Evolutionary conservation across 2,113 vertebrate species (phyloP), one percentile per base, ranked within the genome.

Genomic region (Amblyopsis rosae): DNA sequence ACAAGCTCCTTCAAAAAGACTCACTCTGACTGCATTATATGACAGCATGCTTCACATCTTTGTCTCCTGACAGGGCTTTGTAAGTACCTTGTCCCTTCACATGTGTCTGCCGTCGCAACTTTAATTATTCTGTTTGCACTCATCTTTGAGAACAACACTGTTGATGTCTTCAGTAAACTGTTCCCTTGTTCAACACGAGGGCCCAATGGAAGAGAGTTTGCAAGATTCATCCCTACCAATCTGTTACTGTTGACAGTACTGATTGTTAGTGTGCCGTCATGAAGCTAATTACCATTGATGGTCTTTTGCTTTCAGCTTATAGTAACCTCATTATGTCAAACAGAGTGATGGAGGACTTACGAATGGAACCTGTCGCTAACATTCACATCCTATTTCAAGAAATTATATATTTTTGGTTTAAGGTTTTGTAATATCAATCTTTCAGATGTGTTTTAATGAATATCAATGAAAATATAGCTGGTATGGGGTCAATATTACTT

Each of bases 321-420:
- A 67, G 61, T 76, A 87, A 79, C 85, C 85, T 79, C 77, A 87
- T 85, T 87, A 83, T 83, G 85, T 76, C 82, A 87, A 82, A 83
- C 82, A 87, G 81, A 26, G 35, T 41, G 35, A 41, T 8, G 49
- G 81, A 75, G 70, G 73, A 83, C 81, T 87, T 81, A 85, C 81
- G 82, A 81, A 57, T 79, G 61, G 72, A 60, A 79, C 72, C 73
- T 58, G 75, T 50, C 47, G 65, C 49, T 19, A 12, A 26, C 56
- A 3, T 26, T 11, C 19, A 26, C 56, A 32, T 41, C 35, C 35
- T 8, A 41, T 41, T 41, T 1, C 5, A 41, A 41, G 35, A 41
- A 41, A 41, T 41, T 41, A 6, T 41, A 8, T 41, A 7, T 41
- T 41, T 41, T 41, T 41, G 0, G 7, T 41, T 41, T 41, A 41